These are phyloP conservation scores for Hypselothyrea guttata DNA, from an alignment of 2,888 invertebrate genomes.

Conservation along the genomic window DNA sequence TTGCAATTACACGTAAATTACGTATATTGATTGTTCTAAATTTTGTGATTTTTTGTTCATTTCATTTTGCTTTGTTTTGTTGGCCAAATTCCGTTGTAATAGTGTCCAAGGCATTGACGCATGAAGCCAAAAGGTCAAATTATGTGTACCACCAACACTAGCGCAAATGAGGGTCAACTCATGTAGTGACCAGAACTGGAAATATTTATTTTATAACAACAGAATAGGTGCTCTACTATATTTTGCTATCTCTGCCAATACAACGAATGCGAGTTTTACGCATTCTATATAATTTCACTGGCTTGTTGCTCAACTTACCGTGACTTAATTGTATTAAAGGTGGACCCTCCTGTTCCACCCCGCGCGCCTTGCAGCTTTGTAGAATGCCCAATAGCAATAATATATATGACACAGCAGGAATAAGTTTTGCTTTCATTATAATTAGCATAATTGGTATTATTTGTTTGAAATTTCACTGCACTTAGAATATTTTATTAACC, in stretches of 20 bases:
- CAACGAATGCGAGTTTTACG: background rate
- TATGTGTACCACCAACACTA: constrained; percentile 33
- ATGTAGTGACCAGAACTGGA: constrained; percentile 41
- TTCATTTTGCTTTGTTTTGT: constrained; percentile 14
- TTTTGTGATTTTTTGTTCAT: constrained; percentile 31
- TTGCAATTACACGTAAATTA: constrained; percentile 63
- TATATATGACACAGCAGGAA: constrained; percentile 37
- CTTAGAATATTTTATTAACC: constrained; percentile 9
- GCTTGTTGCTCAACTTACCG: constrained; percentile 77
- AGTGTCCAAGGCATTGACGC: constrained; percentile 57
- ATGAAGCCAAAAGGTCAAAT: constrained; percentile 72
- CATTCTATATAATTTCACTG: constrained; percentile 53
- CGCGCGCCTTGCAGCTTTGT: constrained; percentile 38
- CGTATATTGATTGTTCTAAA: constrained; percentile 72
- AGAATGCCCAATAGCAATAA: constrained; percentile 52
- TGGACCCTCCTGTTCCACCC: constrained; percentile 63
- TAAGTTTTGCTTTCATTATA: constrained; percentile 56
- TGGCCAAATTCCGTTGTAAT: constrained; percentile 14
- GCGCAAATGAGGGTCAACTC: constrained; percentile 36
- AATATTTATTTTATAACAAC: constrained; percentile 39
- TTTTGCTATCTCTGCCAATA: constrained; percentile 17
- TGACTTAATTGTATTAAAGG: constrained; percentile 81
- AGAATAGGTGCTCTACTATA: constrained; percentile 4
- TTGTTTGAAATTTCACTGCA: constrained; percentile 34
- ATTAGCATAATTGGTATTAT: constrained; percentile 9